phyloP scores from a whole-genome alignment of 2,888 invertebrate genomes.

The Octonoba sinensis region DNA sequence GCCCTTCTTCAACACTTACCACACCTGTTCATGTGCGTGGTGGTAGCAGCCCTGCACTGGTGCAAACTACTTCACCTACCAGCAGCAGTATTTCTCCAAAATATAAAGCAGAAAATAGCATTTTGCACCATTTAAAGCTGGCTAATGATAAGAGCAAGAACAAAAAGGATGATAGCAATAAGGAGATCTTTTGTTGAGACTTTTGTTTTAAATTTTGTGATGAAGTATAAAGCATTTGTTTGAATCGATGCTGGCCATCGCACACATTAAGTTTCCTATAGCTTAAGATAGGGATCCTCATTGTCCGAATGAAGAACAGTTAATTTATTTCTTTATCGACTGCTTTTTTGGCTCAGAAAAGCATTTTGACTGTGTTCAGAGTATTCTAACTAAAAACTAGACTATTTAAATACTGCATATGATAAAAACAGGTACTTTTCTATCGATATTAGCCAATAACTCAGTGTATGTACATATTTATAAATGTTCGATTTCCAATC shows the following conservation, averaged over 20 bases:
- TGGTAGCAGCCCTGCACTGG: constrained; percentile 52
- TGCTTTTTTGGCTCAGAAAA: no score
- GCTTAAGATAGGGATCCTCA: not conserved
- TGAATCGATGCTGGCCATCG: constrained; percentile 54
- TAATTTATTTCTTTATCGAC: not conserved
- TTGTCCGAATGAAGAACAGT: not conserved
- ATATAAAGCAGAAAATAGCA: constrained; percentile 45
- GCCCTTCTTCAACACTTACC: constrained; percentile 42
- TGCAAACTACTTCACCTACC: constrained; percentile 43
- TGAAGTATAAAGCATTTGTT: constrained; percentile 22
- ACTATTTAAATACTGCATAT: not conserved
- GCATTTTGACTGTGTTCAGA: not conserved
- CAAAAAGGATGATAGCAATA: constrained; percentile 52
- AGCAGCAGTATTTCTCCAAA: constrained; percentile 26
- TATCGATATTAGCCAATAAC: constrained; percentile 24
- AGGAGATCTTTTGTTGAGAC: constrained; percentile 59
- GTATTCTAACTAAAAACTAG: not conserved
- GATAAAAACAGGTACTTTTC: not conserved
- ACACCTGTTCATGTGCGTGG: constrained; percentile 56
- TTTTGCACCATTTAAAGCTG: constrained; percentile 47
- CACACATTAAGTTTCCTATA: constrained; percentile 20
- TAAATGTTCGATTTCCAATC: constrained; percentile 33
- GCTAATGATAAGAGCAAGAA: constrained; percentile 49
- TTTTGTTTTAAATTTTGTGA: not conserved
- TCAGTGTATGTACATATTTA: constrained; percentile 32